Evolutionary conservation across 2,797 vertebrate genomes (phyloP), one percentile per base, ranked within the genome.

Genomic region (Philypnodon macrostomus): DNA sequence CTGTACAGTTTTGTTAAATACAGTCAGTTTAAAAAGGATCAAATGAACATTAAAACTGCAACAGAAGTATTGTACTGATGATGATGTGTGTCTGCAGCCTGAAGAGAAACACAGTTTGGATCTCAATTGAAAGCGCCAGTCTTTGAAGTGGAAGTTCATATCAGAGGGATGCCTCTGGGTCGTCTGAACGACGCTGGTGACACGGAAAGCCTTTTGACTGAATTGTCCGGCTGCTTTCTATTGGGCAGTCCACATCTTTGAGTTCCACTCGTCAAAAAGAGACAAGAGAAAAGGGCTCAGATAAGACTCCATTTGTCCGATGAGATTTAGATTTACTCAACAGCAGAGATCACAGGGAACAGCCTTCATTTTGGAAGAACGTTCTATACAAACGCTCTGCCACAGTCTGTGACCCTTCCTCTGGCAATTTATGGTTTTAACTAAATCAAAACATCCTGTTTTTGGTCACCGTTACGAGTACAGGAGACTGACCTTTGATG

Each of bases 141-240:
- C 69, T 86, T 83, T 86, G 81, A 92, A 90, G 95, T 93, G 90
- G 88, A 89, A 92, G 88, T 94, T 95, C 92, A 93, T 95, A 95
- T 95, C 91, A 92, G 88, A 93, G 88, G 90, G 91, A 96, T 96
- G 95, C 93, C 90, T 93, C 80, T 87, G 80, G 89, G 94, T 97
- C 73, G 93, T 93, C 94, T 91, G 91, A 96, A 97, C 94, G 91
- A 97, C 94, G 92, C 88, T 92, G 92, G 92, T 93, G 93, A 96
- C 93, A 95, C 87, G 93, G 91, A 95, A 94, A 95, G 92, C 85
- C 91, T 89, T 92, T 96, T 96, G 94, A 87, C 89, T 89, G 90
- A 93, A 93, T 92, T 94, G 92, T 93, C 92, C 88, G 91, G 90
- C 90, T 91, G 86, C 88, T 91, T 89, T 95, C 91, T 92, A 88